Percentiles rank a stretch among this genome's conserved stretches.
Evolutionary conservation across 2,888 invertebrate genomes (phyloP).

Genomic region (Tenthredo livida): DNA sequence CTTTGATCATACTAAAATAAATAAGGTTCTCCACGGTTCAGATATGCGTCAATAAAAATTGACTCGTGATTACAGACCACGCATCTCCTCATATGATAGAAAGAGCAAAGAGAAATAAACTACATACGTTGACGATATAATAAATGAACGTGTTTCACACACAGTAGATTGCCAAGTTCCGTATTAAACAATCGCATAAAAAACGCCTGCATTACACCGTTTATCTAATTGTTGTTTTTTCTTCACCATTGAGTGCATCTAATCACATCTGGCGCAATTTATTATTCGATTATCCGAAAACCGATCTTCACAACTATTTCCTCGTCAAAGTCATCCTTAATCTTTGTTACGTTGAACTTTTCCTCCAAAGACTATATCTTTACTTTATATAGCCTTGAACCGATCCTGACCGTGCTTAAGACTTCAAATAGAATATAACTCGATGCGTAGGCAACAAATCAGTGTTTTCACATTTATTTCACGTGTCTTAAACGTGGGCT

Average conservation of each 20-base stretch:
- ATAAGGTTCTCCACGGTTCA: background rate
- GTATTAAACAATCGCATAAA: background rate
- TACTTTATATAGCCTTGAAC: background rate
- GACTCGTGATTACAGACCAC: background rate
- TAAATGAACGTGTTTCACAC: background rate
- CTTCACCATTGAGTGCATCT: background rate
- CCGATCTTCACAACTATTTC: background rate
- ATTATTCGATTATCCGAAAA: background rate
- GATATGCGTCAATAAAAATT: background rate
- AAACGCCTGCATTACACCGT: background rate
- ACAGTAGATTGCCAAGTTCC: background rate
- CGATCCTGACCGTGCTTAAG: constrained; percentile 29
- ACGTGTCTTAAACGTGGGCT: constrained; percentile 23
- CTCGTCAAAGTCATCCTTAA: background rate
- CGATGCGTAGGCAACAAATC: background rate
- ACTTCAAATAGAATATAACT: background rate
- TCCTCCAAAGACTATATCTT: background rate
- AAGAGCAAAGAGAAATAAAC: background rate
- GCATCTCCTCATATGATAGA: background rate
- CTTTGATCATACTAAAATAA: background rate
- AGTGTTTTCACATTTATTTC: background rate
- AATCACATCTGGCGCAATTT: background rate
- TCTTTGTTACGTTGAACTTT: background rate
- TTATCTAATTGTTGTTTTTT: background rate
- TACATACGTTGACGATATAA: background rate